Percentiles rank a stretch among this genome's conserved stretches.
phyloP scores from a whole-genome alignment of 2,888 invertebrate genomes.

The Epinotia demarniana region DNA sequence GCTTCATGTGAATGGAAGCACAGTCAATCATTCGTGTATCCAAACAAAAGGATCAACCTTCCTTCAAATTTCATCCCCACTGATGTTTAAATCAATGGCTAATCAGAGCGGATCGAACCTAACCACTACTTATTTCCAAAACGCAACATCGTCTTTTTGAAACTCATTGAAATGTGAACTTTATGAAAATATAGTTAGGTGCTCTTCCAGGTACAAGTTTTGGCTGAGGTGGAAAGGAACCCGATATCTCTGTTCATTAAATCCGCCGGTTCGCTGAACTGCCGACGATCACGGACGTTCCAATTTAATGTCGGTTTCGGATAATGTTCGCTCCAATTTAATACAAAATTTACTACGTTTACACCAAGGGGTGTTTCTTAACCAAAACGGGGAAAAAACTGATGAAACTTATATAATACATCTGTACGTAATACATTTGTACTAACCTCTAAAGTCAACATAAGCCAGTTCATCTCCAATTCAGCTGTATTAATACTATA shows the following conservation, averaged over 20 bases:
- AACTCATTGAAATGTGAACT: neutral
- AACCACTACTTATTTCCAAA: neutral
- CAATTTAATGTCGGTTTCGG: conserved; percentile 11
- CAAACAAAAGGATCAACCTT: conserved; percentile 12
- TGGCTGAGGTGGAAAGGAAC: conserved; percentile 11
- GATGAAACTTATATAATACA: too few relatives aligned
- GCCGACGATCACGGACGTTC: conserved; percentile 2
- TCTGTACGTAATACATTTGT: too few relatives aligned
- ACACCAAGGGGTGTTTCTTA: neutral
- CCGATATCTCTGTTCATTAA: conserved; percentile 26
- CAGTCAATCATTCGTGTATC: neutral
- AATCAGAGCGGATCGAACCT: conserved; percentile 20
- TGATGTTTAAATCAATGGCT: conserved; percentile 20
- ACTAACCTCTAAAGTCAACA: too few relatives aligned
- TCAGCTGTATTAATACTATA: too few relatives aligned
- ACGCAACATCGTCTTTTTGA: neutral
- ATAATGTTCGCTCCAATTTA: conserved; percentile 3
- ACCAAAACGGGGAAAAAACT: too few relatives aligned
- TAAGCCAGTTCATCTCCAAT: too few relatives aligned
- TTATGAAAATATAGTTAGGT: neutral
- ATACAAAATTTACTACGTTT: neutral
- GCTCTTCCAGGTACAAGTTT: neutral
- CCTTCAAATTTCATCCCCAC: neutral
- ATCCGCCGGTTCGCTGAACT: conserved; percentile 25
- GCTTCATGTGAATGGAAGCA: neutral